These are phyloP conservation scores for Matsumurasca onukii DNA, from an alignment of 1,140 invertebrate species.

Conservation along the genomic window DNA sequence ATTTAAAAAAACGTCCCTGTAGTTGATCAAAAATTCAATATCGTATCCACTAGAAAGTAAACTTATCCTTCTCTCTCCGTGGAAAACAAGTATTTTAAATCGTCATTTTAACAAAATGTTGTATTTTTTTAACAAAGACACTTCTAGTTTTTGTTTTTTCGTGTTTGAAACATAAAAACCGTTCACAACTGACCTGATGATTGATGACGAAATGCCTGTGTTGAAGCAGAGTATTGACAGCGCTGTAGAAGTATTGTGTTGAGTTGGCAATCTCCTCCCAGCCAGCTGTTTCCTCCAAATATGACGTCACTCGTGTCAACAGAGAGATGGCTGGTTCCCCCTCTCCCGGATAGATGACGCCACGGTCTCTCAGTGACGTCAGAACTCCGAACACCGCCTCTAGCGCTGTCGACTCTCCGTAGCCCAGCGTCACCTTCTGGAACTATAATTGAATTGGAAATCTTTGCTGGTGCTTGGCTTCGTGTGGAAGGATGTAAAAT, in stretches of 20 bases:
- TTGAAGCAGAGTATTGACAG: conserved; percentile 32
- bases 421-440: conserved; percentile 60
- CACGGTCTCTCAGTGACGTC: conserved; percentile 25
- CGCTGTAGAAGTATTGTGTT: conserved; percentile 33
- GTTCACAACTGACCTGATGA: conserved; percentile 32
- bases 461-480: too few species aligned
- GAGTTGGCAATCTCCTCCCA: conserved; percentile 32
- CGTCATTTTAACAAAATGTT: too few species aligned
- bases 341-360: conserved; percentile 34
- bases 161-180: too few species aligned
- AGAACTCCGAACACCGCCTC: conserved; percentile 24
- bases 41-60: too few species aligned
- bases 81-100: too few species aligned
- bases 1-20: too few species aligned
- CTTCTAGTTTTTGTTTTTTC: too few species aligned
- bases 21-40: too few species aligned
- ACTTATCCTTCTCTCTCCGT: too few species aligned
- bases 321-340: conserved; percentile 35
- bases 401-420: conserved; percentile 44
- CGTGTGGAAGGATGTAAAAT: too few species aligned
- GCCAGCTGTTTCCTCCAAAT: conserved; percentile 32
- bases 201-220: conserved; percentile 33
- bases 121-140: too few species aligned
- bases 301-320: conserved; percentile 27
- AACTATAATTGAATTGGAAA: too few species aligned